Conservation (phyloP, 2,888 invertebrate genomes). For the Archips crataeganus region DNA sequence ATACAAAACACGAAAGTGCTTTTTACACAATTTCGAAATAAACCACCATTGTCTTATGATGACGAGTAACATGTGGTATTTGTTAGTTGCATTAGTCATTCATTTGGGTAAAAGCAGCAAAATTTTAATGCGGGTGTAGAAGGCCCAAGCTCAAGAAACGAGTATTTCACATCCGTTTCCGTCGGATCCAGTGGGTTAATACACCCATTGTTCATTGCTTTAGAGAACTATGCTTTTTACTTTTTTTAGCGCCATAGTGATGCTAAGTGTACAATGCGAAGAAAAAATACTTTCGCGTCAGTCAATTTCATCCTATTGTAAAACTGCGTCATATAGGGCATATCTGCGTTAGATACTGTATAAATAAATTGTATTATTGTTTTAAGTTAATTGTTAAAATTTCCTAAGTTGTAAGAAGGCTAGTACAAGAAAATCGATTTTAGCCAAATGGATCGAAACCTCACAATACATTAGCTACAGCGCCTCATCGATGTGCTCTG, state of each 20-base stretch:
- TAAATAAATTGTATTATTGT: no score
- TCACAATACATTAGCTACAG: background rate
- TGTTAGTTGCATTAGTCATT: conserved; percentile 37
- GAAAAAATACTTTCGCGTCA: background rate
- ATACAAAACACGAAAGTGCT: background rate
- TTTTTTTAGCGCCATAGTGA: background rate
- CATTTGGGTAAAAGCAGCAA: conserved; percentile 37
- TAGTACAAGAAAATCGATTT: background rate
- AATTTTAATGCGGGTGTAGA: conserved; percentile 27
- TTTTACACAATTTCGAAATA: background rate
- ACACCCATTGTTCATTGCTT: conserved; percentile 25
- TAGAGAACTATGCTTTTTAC: conserved; percentile 23
- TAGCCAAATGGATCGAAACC: background rate
- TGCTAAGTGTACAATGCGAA: background rate
- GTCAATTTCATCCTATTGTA: background rate
- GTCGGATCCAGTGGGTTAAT: conserved; percentile 23
- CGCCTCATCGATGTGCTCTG: background rate
- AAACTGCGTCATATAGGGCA: background rate
- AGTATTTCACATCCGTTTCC: conserved; percentile 41
- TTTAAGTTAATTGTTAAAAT: background rate
- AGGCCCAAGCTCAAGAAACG: conserved; percentile 19
- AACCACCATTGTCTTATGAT: conserved; percentile 12
- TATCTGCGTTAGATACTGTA: no score
- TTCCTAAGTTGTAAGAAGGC: background rate
- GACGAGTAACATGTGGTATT: conserved; percentile 36